These are phyloP conservation scores for Callimorpha dominula DNA, from an alignment of 2,888 invertebrate genomes.

Conservation along the genomic window DNA sequence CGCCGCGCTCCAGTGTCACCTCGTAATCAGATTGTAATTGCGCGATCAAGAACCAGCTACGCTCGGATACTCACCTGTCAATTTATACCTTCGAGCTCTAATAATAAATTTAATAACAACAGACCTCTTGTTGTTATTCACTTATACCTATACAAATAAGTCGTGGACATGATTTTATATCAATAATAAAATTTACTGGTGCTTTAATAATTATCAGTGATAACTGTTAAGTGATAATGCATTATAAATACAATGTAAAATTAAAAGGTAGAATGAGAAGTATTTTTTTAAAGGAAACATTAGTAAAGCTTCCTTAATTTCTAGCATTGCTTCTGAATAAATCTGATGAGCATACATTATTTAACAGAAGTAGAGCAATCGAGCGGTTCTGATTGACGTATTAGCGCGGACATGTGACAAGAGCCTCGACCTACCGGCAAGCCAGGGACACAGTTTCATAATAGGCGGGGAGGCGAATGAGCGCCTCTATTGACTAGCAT, in stretches of 20 bases:
- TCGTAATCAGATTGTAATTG: constrained; percentile 80
- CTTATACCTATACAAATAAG: neutral
- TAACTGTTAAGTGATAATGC: too few relatives aligned
- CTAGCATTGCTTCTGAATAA: constrained; percentile 39
- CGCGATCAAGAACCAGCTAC: constrained; percentile 66
- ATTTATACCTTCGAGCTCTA: constrained; percentile 61
- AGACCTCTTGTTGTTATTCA: constrained; percentile 18
- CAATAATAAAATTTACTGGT: neutral
- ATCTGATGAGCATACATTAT: constrained; percentile 33
- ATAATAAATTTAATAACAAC: constrained; percentile 44
- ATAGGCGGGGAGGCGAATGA: constrained; percentile 54
- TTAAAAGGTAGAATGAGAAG: neutral
- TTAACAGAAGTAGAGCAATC: constrained; percentile 36
- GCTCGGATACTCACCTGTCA: constrained; percentile 69
- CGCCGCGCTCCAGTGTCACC: constrained; percentile 60
- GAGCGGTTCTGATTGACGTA: constrained; percentile 66
- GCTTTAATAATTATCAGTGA: neutral
- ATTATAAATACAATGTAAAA: constrained; percentile 8
- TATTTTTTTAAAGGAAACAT: neutral
- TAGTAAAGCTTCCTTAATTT: constrained; percentile 25
- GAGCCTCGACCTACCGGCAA: constrained; percentile 36
- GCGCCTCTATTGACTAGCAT: constrained; percentile 79
- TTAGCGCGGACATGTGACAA: constrained; percentile 61
- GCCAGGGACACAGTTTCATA: constrained; percentile 53
- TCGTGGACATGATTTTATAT: neutral